phyloP scores from a whole-genome alignment of 2,888 invertebrate species.

The Limnephilus marmoratus region DNA sequence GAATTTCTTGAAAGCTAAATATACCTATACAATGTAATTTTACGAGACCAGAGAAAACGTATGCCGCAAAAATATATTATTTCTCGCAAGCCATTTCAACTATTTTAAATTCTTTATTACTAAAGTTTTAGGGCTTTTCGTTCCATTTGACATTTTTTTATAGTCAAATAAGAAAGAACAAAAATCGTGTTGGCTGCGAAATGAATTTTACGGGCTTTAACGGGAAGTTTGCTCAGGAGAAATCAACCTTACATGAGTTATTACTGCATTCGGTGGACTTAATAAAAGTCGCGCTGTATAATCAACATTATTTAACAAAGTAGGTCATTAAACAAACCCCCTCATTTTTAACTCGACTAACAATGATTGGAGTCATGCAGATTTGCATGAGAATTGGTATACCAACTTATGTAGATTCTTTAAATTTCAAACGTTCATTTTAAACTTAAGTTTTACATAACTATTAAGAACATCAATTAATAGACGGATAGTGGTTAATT shows the following conservation, averaged over 20 bases:
- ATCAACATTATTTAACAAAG: neutral
- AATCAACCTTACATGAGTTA: neutral
- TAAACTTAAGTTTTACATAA: too few species aligned
- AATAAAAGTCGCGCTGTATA: neutral
- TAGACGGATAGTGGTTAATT: too few species aligned
- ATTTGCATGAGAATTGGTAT: too few species aligned
- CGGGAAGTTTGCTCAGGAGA: neutral
- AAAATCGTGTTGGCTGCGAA: neutral
- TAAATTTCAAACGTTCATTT: too few species aligned
- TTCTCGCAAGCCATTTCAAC: neutral
- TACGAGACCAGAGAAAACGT: neutral
- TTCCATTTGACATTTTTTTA: constrained; percentile 25
- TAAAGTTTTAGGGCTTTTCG: neutral
- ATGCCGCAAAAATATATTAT: neutral
- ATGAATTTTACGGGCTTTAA: neutral
- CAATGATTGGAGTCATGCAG: neutral
- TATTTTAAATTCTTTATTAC: constrained; percentile 19
- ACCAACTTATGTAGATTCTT: too few species aligned
- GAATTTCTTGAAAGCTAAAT: neutral
- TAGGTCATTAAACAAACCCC: neutral
- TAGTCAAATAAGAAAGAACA: constrained; percentile 15
- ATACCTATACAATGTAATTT: neutral
- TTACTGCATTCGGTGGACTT: neutral
- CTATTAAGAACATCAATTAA: too few species aligned
- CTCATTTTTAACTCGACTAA: neutral